Conservation (phyloP, 2,888 invertebrate species). For the Thalpophila matura region DNA sequence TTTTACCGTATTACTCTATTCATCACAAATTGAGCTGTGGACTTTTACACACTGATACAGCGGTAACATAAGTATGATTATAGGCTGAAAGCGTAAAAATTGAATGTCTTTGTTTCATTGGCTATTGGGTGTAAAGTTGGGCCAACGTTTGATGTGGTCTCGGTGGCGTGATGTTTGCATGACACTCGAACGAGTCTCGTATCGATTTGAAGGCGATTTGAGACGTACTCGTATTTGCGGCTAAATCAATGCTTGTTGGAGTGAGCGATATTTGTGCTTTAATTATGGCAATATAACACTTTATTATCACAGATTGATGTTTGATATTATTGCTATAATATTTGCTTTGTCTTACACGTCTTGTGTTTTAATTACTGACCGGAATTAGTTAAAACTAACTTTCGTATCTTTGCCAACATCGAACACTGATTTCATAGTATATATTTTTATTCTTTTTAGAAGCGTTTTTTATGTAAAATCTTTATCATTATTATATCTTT, state of each 20-base stretch:
- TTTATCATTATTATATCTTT: too few relatives aligned
- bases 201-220: conserved; percentile 38
- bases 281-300: conserved; percentile 8
- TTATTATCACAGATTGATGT: conserved; percentile 1
- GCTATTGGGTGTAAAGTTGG: conserved; percentile 2
- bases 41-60: neutral
- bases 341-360: too few relatives aligned
- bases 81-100: conserved; percentile 1
- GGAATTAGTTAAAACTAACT: too few relatives aligned
- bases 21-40: too few relatives aligned
- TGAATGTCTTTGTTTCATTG: conserved; percentile 34
- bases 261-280: conserved; percentile 10
- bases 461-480: too few relatives aligned
- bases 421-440: too few relatives aligned
- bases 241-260: conserved; percentile 21
- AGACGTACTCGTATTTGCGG: conserved; percentile 34
- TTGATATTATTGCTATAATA: conserved; percentile 1
- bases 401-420: too few relatives aligned
- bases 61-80: conserved; percentile 14
- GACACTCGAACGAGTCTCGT: conserved; percentile 36
- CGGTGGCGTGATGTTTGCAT: conserved; percentile 41
- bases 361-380: too few relatives aligned
- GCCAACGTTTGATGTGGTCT: conserved; percentile 10
- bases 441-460: too few relatives aligned
- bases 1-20: neutral